These are phyloP conservation scores for Varanus komodoensis DNA, from an alignment of 2,113 vertebrate species.

Conservation along the genomic window DNA sequence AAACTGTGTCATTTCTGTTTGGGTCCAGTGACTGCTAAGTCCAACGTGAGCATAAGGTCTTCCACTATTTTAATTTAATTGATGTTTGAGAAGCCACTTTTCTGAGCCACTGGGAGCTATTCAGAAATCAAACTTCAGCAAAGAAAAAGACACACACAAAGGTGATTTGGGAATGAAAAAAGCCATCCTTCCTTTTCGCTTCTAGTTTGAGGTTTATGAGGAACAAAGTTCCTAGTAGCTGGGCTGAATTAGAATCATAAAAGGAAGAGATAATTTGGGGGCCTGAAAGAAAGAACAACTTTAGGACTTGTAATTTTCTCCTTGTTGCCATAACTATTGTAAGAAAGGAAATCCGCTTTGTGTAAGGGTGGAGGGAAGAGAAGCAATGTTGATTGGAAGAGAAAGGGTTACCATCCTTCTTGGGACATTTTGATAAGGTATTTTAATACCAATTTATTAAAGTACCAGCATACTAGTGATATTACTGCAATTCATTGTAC, in stretches of 20 bases:
- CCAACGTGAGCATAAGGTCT: not conserved
- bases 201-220: constrained; percentile 42
- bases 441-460: constrained; percentile 91
- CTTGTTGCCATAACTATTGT: constrained; percentile 61
- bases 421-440: constrained; percentile 86
- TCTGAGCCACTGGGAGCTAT: not conserved
- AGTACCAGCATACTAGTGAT: constrained; percentile 84
- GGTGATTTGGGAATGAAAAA: not conserved
- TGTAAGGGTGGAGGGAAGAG: constrained; percentile 19
- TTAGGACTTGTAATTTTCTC: constrained; percentile 48
- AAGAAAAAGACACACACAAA: not conserved
- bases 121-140: not conserved
- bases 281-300: constrained; percentile 64
- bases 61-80: constrained; percentile 24
- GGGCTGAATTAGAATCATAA: constrained; percentile 64
- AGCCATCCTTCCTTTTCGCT: not conserved
- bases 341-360: constrained; percentile 66
- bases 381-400: constrained; percentile 72
- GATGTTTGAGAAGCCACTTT: not conserved
- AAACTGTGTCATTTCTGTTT: not conserved
- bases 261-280: constrained; percentile 66
- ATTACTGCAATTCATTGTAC: constrained; percentile 87
- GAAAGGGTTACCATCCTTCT: constrained; percentile 84
- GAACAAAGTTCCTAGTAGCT: constrained; percentile 42
- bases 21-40: not conserved